Percentiles rank a stretch among this genome's conserved stretches.
phyloP scores from a whole-genome alignment of 1,140 invertebrate species.

The Neotoxoptera formosana region DNA sequence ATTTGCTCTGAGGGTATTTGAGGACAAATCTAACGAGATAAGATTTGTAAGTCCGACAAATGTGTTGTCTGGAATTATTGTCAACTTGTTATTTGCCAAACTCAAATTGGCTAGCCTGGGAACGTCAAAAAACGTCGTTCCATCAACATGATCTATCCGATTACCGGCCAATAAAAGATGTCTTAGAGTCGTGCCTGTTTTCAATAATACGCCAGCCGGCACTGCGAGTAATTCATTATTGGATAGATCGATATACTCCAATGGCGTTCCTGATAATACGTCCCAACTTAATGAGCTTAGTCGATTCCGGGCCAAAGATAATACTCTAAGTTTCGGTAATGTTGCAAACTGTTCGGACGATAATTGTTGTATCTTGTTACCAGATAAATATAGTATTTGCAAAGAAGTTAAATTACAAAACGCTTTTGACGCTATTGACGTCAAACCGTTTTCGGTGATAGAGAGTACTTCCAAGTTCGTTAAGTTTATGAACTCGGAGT shows the following conservation, averaged over 20 bases:
- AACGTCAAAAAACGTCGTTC: constrained; percentile 83
- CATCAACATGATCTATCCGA: constrained; percentile 85
- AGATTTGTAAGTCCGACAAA: constrained; percentile 83
- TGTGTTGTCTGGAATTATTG: constrained; percentile 86
- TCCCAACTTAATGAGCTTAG: constrained; percentile 79
- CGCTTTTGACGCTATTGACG: constrained; percentile 75
- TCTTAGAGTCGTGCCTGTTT: constrained; percentile 77
- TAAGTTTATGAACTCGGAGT: constrained; percentile 75
- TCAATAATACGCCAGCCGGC: constrained; percentile 74
- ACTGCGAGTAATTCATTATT: constrained; percentile 80
- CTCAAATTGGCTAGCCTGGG: constrained; percentile 80
- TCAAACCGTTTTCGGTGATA: constrained; percentile 77
- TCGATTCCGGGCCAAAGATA: constrained; percentile 80
- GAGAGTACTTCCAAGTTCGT: constrained; percentile 76
- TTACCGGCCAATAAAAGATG: constrained; percentile 82
- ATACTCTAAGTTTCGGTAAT: constrained; percentile 75
- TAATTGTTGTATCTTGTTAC: constrained; percentile 78
- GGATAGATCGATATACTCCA: constrained; percentile 82
- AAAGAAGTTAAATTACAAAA: constrained; percentile 77
- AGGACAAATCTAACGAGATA: constrained; percentile 79
- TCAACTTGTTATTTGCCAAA: constrained; percentile 81
- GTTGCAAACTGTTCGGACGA: constrained; percentile 85
- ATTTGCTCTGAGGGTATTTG: constrained; percentile 83
- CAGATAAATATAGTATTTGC: constrained; percentile 80
- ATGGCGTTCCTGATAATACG: constrained; percentile 78